Conservation (phyloP, 2,113 vertebrate species). For the Labeo catla region DNA sequence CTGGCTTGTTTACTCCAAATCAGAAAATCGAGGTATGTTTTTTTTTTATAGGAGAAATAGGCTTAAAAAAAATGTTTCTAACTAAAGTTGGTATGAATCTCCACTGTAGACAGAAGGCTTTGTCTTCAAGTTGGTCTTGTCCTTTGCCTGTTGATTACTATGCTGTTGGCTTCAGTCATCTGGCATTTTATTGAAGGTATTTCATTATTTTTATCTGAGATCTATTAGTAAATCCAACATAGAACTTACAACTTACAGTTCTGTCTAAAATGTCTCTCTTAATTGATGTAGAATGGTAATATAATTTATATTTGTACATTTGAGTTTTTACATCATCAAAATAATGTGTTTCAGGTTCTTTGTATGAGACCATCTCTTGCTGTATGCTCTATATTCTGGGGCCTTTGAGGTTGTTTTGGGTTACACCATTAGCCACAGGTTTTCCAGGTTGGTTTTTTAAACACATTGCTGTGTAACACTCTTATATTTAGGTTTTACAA, state of each 20-base stretch:
- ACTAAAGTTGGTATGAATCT: background rate
- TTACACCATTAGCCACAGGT: background rate
- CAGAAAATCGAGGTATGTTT: background rate
- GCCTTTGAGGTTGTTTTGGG: background rate
- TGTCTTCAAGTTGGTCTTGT: background rate
- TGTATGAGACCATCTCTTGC: background rate
- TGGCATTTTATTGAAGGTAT: background rate
- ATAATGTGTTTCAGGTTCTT: constrained; percentile 1
- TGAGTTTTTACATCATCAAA: background rate
- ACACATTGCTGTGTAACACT: background rate
- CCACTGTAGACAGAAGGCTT: background rate
- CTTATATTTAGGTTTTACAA: background rate
- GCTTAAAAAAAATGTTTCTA: background rate
- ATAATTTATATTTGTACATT: background rate
- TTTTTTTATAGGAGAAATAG: too few relatives aligned
- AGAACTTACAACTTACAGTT: background rate
- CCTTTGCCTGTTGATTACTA: background rate
- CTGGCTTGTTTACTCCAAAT: background rate
- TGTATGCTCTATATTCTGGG: background rate
- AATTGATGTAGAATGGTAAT: too few relatives aligned
- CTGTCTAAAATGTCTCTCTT: background rate
- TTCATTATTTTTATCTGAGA: background rate
- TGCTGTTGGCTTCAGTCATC: constrained; percentile 30
- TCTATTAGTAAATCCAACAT: background rate
- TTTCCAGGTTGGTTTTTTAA: background rate